These are phyloP conservation scores for Platalea minor DNA, from an alignment of 2,797 vertebrate genomes.

Conservation along the genomic window DNA sequence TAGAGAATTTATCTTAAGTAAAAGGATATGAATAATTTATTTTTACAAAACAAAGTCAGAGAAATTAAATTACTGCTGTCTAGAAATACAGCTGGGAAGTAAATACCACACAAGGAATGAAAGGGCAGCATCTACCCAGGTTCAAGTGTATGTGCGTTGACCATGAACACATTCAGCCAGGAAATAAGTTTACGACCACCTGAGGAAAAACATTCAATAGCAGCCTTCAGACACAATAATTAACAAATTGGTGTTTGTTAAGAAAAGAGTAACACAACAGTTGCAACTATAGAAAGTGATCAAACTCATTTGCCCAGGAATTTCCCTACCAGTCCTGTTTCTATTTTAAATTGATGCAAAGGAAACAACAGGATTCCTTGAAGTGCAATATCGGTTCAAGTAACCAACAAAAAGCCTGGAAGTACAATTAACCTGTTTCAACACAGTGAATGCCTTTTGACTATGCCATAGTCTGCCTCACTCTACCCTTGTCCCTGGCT, in stretches of 20 bases:
- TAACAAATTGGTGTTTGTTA: background rate
- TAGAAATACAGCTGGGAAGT: background rate
- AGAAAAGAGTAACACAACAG: background rate
- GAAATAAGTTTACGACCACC: background rate
- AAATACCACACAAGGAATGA: background rate
- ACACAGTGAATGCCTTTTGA: background rate
- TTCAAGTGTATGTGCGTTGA: background rate
- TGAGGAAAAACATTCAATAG: background rate
- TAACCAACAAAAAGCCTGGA: background rate
- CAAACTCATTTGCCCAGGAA: background rate
- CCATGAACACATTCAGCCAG: background rate
- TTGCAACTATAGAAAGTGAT: background rate
- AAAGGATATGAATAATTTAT: background rate
- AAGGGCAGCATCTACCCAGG: background rate
- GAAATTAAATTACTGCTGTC: background rate
- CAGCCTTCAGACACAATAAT: background rate
- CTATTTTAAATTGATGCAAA: background rate
- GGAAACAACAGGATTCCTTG: background rate
- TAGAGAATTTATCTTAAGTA: background rate
- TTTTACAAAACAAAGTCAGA: background rate
- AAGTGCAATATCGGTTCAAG: background rate
- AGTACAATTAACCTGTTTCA: background rate
- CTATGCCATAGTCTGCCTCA: rapidly evolving
- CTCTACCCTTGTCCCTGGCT: background rate
- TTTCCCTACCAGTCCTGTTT: background rate